Percentiles rank a stretch among this genome's conserved stretches.
These are phyloP conservation scores for Creontiades dilutus DNA, from an alignment of 2,888 invertebrate species.

Conservation along the genomic window DNA sequence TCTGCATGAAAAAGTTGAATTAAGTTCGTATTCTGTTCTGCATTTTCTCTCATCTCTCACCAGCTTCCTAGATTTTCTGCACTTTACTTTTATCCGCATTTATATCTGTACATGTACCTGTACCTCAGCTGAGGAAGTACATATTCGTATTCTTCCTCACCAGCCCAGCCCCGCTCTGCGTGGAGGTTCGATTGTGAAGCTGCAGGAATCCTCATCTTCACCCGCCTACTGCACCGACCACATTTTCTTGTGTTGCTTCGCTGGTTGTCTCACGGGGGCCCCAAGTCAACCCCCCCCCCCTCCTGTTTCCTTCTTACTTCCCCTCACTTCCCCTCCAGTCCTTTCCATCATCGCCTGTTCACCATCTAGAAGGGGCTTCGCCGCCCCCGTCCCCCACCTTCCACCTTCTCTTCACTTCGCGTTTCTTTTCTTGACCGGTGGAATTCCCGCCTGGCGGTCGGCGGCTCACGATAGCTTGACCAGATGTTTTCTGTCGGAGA, in stretches of 20 bases:
- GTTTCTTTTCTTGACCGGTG: slow-evolving; percentile 32
- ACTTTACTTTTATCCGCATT: too few species aligned
- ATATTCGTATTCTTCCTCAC: too few species aligned
- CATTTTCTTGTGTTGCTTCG: slow-evolving; percentile 44
- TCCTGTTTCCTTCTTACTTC: not conserved
- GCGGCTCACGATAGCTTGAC: slow-evolving; percentile 32
- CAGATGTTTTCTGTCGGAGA: slow-evolving; percentile 8
- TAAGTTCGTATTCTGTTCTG: too few species aligned
- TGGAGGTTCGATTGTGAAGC: slow-evolving; percentile 3
- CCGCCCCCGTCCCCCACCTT: not conserved
- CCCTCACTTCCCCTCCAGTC: not conserved
- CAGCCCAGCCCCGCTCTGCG: not conserved
- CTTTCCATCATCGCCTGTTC: not conserved
- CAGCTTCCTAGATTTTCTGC: too few species aligned
- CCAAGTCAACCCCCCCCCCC: not conserved
- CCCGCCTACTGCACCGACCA: slow-evolving; percentile 43
- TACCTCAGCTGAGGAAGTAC: too few species aligned
- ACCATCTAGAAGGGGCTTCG: not conserved
- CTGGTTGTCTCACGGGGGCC: not conserved
- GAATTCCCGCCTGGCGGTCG: slow-evolving; percentile 28
- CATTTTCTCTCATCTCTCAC: too few species aligned
- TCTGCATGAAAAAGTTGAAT: too few species aligned
- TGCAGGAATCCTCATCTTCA: slow-evolving; percentile 42
- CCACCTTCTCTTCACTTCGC: not conserved
- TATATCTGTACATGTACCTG: too few species aligned